Conservation (phyloP, 2,113 vertebrate genomes). For the Cochlearius cochlearius region DNA sequence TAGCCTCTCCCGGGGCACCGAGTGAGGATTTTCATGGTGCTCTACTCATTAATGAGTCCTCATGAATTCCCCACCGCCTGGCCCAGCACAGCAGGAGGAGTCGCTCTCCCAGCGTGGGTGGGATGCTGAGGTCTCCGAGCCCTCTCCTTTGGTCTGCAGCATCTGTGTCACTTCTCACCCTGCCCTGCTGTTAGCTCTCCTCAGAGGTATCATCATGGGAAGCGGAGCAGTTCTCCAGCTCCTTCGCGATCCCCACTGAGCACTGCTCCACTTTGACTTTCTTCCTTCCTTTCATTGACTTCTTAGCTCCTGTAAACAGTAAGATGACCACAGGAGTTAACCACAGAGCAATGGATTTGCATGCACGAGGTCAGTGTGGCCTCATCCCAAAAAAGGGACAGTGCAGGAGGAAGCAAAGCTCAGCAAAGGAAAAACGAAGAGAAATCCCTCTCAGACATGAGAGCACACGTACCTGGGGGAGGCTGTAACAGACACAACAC, state of each 20-base stretch:
- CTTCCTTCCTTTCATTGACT: slow-evolving; percentile 43
- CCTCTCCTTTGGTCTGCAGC: neutral
- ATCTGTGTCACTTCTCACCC: neutral
- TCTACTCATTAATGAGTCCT: neutral
- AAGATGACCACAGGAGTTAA: neutral
- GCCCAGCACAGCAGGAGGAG: neutral
- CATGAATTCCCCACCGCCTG: neutral
- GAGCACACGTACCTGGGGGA: neutral
- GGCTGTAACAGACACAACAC: neutral
- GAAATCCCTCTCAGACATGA: neutral
- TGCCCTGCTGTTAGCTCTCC: slow-evolving; percentile 26
- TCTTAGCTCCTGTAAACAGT: slow-evolving; percentile 65
- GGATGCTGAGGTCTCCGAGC: neutral
- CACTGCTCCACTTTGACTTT: slow-evolving; percentile 2
- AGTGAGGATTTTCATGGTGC: neutral
- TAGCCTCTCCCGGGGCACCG: neutral
- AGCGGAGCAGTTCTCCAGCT: neutral
- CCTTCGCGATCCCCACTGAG: neutral
- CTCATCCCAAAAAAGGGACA: neutral
- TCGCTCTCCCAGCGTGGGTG: neutral
- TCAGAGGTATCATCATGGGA: neutral
- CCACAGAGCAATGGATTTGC: neutral
- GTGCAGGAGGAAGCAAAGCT: neutral
- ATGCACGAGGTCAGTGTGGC: neutral
- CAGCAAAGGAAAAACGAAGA: neutral